These are phyloP conservation scores for Ericerus pela DNA, from an alignment of 1,140 invertebrate species.

Conservation along the genomic window DNA sequence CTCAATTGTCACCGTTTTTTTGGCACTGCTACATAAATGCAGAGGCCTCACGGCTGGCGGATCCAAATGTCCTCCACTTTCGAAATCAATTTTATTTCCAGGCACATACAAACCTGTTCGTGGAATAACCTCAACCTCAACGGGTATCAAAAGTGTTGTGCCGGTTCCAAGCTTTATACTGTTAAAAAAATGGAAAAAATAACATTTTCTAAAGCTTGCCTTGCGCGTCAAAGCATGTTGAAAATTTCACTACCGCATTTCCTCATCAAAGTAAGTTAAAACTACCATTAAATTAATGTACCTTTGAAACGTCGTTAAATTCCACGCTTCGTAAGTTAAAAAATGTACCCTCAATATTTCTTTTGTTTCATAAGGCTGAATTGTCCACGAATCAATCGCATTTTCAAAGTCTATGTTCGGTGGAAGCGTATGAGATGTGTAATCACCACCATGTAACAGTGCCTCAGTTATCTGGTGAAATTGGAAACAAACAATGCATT, in stretches of 20 bases:
- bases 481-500: background rate
- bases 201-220: no score
- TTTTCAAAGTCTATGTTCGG: background rate
- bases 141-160: conserved; percentile 48
- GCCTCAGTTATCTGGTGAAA: background rate
- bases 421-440: background rate
- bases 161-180: conserved; percentile 49
- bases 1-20: conserved; percentile 50
- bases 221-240: background rate
- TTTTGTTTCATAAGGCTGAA: conserved; percentile 1
- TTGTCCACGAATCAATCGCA: background rate
- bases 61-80: conserved; percentile 53
- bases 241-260: background rate
- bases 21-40: conserved; percentile 53
- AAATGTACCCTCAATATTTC: conserved; percentile 3
- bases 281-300: no score
- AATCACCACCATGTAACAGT: background rate
- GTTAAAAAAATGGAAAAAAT: conserved; percentile 27
- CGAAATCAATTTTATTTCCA: conserved; percentile 68
- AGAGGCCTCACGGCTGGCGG: conserved; percentile 46
- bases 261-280: background rate
- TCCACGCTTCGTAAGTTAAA: background rate
- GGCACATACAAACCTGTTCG: conserved; percentile 57
- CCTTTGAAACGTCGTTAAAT: conserved; percentile 6
- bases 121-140: conserved; percentile 72